Evolutionary conservation across 2,113 vertebrate species (phyloP).

Genomic region (Catharus fuscescens): DNA sequence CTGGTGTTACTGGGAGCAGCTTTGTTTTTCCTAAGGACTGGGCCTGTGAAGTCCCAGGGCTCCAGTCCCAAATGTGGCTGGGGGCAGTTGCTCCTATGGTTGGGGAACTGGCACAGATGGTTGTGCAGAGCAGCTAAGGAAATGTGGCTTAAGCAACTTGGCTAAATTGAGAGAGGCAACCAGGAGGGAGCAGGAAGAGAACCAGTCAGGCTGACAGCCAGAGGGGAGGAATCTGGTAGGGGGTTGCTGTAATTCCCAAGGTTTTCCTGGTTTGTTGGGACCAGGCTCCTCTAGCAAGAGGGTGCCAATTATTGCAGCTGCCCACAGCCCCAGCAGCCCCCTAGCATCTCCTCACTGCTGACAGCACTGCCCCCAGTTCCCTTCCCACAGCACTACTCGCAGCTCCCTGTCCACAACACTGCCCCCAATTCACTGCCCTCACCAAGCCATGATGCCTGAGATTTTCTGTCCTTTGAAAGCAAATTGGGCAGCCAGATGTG

Average conservation of each 20-base stretch:
- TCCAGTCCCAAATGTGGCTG: neutral
- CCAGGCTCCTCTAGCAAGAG: rapidly evolving
- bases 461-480: neutral
- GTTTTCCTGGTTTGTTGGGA: neutral
- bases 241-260: neutral
- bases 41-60: neutral
- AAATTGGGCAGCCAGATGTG: neutral
- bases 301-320: neutral
- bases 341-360: rapidly evolving
- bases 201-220: neutral
- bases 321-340: neutral
- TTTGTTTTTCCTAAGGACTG: neutral
- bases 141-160: neutral
- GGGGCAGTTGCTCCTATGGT: rapidly evolving
- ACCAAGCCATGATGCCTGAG: rapidly evolving
- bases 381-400: neutral
- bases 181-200: neutral
- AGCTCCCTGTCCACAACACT: neutral
- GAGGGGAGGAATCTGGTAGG: neutral
- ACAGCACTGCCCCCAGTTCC: neutral
- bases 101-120: neutral
- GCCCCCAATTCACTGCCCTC: neutral
- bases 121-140: neutral
- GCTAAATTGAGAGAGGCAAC: neutral
- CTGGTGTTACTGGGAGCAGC: neutral